Base-by-base conservation (phyloP, 1,140 invertebrate genomes). In the Aplysia californica region DNA sequence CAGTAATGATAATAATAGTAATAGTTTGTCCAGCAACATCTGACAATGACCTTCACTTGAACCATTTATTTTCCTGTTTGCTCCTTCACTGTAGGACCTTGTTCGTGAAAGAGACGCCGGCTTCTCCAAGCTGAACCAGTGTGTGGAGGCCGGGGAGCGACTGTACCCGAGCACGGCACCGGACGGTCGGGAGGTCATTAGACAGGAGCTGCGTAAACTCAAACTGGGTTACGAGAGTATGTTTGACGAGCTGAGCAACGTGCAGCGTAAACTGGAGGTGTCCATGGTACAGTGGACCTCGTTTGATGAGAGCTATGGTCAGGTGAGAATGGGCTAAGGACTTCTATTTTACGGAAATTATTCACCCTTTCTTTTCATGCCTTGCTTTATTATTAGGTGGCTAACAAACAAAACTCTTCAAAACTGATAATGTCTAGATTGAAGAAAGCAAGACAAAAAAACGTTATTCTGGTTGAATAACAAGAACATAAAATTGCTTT, bases 131-230 rank as follows among this genome's bases (percentile, higher is more conserved):
- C 90, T 98, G 0, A 97, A 96, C 83, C 94, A 93, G 78, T 94
- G 95, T 3, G 92, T 96, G 20, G 96, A 98, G 87, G 88, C 94
- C 69, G 96, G 96, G 56, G 96, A 98, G 86, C 96, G 95, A 85
- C 90, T 97, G 35, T 97, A 97, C 86, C 91, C 95, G 0, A 95
- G 94, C 20, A 98, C 96, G 0, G 95, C 95, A 20, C 91, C 92
- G 1, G 96, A 97, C 80, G 97, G 97, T 1, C 92, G 95, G 83
- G 96, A 98, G 85, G 93, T 94, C 0, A 93, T 97, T 66, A 93
- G 95, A 71, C 93, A 93, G 64, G 95, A 98, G 86, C 85, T 98
- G 3, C 92, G 96, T 73, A 95, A 96, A 87, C 81, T 84, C 20
- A 87, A 87, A 66, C 71, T 94, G 79, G 92, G 93, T 0, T 92